Percentiles rank a stretch among this genome's conserved stretches.
Conservation (phyloP, 1,140 invertebrate species). For the Camponotus vicinus region DNA sequence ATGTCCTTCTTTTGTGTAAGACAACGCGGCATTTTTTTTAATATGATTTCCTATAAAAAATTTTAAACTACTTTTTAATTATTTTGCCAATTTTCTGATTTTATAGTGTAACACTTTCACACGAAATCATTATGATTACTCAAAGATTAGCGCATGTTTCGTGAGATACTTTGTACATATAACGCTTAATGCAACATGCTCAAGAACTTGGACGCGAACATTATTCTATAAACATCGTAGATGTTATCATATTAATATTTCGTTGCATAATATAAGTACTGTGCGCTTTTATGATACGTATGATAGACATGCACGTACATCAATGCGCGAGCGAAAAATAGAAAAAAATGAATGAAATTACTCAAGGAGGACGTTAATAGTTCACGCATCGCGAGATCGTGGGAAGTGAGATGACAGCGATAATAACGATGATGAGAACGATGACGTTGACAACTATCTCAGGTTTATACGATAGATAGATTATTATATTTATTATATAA, state of each 20-base stretch:
- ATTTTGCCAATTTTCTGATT: not conserved
- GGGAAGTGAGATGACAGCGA: not conserved
- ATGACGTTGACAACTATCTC: not conserved
- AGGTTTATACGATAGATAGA: not conserved
- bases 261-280: not conserved
- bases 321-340: not conserved
- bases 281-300: constrained; percentile 34
- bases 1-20: no score
- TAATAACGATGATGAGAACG: not conserved
- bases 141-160: not conserved
- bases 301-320: constrained; percentile 13
- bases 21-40: not conserved
- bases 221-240: not conserved
- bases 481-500: not conserved
- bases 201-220: not conserved
- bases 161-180: not conserved
- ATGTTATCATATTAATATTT: not conserved
- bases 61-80: no score
- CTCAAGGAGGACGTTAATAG: constrained; percentile 4
- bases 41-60: no score
- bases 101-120: not conserved
- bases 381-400: not conserved
- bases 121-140: not conserved
- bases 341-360: constrained; percentile 42
- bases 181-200: not conserved